These are phyloP conservation scores for Mimumesa dahlbomi DNA, from an alignment of 2,888 invertebrate genomes.

Conservation along the genomic window DNA sequence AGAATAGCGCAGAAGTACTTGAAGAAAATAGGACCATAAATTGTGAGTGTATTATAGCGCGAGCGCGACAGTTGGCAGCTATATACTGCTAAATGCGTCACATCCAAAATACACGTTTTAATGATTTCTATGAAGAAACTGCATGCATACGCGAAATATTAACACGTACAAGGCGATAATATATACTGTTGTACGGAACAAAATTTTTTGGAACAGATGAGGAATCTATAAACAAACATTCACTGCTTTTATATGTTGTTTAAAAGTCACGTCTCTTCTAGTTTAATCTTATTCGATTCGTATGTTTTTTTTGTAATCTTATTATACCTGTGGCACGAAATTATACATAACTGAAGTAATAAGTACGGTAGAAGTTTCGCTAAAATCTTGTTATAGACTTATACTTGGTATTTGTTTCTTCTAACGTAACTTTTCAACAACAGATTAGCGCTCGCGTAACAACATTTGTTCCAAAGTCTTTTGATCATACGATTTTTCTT, in stretches of 20 bases:
- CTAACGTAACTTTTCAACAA: too few relatives aligned
- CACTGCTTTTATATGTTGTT: not conserved
- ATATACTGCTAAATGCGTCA: conserved; percentile 32
- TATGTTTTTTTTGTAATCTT: too few relatives aligned
- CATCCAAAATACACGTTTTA: conserved; percentile 37
- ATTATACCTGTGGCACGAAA: too few relatives aligned
- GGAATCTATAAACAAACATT: not conserved
- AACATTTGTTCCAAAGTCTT: too few relatives aligned
- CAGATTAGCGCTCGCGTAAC: too few relatives aligned
- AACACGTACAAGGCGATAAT: conserved; percentile 16
- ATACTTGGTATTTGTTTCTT: too few relatives aligned
- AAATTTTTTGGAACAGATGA: not conserved
- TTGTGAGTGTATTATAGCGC: conserved; percentile 46
- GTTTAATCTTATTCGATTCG: too few relatives aligned
- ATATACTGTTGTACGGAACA: conserved; percentile 9
- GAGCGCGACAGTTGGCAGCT: conserved; percentile 44
- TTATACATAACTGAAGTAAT: too few relatives aligned
- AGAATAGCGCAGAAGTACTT: conserved; percentile 48
- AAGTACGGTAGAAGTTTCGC: too few relatives aligned
- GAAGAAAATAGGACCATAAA: conserved; percentile 59
- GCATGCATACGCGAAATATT: not conserved
- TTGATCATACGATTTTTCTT: too few relatives aligned
- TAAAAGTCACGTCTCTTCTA: not conserved
- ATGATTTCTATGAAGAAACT: conserved; percentile 27
- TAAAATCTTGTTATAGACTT: too few relatives aligned